phyloP scores from a whole-genome alignment of 2,888 invertebrate genomes.

The Diachrysia chrysitis region DNA sequence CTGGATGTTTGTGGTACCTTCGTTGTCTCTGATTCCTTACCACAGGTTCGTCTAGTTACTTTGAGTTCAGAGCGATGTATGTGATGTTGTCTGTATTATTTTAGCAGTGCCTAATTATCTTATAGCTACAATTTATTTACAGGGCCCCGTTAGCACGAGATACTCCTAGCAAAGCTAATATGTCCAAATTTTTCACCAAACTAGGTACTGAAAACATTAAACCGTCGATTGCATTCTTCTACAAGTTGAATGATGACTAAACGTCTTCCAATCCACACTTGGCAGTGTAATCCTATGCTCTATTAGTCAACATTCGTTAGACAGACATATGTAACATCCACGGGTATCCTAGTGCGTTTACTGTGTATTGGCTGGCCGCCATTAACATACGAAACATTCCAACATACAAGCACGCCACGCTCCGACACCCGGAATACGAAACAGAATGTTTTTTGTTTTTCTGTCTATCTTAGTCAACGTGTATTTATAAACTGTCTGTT shows the following conservation, averaged over 20 bases:
- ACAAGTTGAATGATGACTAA: background rate
- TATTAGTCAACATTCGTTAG: constrained; percentile 40
- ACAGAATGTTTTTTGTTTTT: constrained; percentile 32
- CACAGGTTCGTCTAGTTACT: too few species aligned
- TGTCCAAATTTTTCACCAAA: too few species aligned
- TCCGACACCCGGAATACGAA: constrained; percentile 53
- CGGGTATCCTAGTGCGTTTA: constrained; percentile 38
- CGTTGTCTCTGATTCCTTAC: too few species aligned
- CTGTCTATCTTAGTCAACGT: constrained; percentile 44
- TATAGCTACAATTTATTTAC: too few species aligned
- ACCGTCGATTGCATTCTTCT: background rate
- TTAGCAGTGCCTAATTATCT: too few species aligned
- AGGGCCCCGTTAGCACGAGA: too few species aligned
- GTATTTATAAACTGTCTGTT: constrained; percentile 42
- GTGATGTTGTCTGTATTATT: too few species aligned
- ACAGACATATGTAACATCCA: constrained; percentile 45
- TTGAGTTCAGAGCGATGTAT: too few species aligned
- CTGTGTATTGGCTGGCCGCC: constrained; percentile 47
- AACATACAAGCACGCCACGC: constrained; percentile 40
- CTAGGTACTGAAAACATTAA: too few species aligned
- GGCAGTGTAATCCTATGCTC: constrained; percentile 18
- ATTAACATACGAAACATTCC: constrained; percentile 11
- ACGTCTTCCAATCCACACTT: constrained; percentile 15
- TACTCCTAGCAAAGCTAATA: too few species aligned
- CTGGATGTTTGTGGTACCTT: too few species aligned